Evolutionary conservation across 2,113 vertebrate genomes (phyloP), one percentile per base, ranked within the genome.

Genomic region (Lepisosteus oculatus): DNA sequence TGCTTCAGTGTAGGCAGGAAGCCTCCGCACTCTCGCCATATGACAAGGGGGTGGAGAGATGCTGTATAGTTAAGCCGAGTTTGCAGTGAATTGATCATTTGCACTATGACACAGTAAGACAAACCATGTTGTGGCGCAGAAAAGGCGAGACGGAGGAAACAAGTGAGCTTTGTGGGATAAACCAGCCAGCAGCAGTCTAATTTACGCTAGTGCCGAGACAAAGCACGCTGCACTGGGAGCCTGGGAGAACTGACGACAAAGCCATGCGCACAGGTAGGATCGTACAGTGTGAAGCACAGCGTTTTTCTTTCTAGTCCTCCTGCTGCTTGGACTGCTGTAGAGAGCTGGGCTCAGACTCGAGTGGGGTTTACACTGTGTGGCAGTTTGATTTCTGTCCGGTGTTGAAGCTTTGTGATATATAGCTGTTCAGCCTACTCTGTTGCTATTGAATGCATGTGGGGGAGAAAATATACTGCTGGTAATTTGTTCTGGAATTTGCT

Each of bases 201-300:
- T 67, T 72, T 44, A 61, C 74, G 76, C 74, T 74, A 83, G 78
- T 83, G 80, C 79, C 83, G 80, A 87, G 80, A 89, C 85, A 87
- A 88, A 89, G 86, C 84, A 65, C 81, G 80, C 78, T 81, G 76
- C 85, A 80, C 75, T 81, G 84, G 84, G 82, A 89, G 85, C 82
- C 83, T 70, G 17, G 29, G 43, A 41, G 77, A 64, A 9, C 67
- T 70, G 74, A 80, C 82, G 77, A 82, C 81, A 67, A 69, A 84
- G 77, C 84, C 88, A 85, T 86, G 87, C 86, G 85, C 84, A 86
- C 89, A 92, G 90, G 90, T 91, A 90, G 75, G 84, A 85, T 54
- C 67, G 64, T 54, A 64, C 80, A 67, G 73, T 63, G 67, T 51
- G 42, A 61, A 51, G 54, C 45, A 66, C 68, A 65, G 70, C 9